phyloP scores from a whole-genome alignment of 2,888 invertebrate genomes.

The Habroteleia sp. region DNA sequence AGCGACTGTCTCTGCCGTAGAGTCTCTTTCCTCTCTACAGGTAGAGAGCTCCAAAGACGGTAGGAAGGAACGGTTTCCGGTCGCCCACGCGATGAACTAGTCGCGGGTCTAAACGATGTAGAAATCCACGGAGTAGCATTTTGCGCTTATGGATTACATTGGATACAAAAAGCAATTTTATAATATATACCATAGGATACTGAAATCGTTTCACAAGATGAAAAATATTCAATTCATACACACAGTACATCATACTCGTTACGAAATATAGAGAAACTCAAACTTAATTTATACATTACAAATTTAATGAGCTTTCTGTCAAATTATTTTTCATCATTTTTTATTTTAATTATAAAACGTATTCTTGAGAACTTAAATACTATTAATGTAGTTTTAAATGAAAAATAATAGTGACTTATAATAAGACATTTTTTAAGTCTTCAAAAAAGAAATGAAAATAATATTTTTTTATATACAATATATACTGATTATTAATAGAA shows the following conservation, averaged over 20 bases:
- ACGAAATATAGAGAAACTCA: too few species aligned
- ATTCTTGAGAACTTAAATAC: too few species aligned
- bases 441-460: too few species aligned
- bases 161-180: slow-evolving; percentile 19
- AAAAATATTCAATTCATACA: slow-evolving; percentile 5
- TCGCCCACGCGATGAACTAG: slow-evolving; percentile 77
- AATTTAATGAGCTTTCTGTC: too few species aligned
- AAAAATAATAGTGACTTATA: too few species aligned
- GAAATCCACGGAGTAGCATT: slow-evolving; percentile 74
- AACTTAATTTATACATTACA: too few species aligned
- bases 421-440: too few species aligned
- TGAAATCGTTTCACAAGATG: neutral
- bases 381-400: too few species aligned
- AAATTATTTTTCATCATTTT: too few species aligned
- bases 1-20: slow-evolving; percentile 39
- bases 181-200: neutral
- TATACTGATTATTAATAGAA: too few species aligned
- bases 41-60: slow-evolving; percentile 76
- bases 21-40: slow-evolving; percentile 52
- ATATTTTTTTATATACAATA: too few species aligned
- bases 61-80: slow-evolving; percentile 84
- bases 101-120: slow-evolving; percentile 71
- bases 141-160: slow-evolving; percentile 42
- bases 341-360: too few species aligned
- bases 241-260: neutral